Evolutionary conservation across 2,888 invertebrate genomes (phyloP).

Genomic region (Rhynchonema sp.): DNA sequence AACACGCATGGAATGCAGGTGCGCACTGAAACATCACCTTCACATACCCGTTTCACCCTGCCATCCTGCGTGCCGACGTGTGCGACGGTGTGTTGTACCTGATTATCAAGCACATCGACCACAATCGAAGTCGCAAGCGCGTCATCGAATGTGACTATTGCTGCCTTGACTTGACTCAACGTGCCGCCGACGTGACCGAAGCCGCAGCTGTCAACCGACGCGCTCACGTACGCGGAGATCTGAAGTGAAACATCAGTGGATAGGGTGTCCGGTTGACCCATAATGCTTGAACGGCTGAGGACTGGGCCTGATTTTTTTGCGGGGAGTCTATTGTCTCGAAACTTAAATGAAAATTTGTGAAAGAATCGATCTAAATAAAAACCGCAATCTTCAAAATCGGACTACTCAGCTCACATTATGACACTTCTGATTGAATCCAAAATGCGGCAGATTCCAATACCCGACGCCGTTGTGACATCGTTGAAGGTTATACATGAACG

Average conservation of each 20-base stretch:
- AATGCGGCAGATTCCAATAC: constrained; percentile 31
- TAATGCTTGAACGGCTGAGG: too few species aligned
- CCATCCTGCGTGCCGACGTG: constrained; percentile 27
- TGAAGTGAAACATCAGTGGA: background rate
- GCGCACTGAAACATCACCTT: too few species aligned
- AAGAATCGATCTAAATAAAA: too few species aligned
- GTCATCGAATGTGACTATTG: constrained; percentile 16
- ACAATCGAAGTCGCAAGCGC: constrained; percentile 19
- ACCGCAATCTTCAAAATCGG: too few species aligned
- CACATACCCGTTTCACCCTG: constrained; percentile 25
- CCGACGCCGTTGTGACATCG: constrained; percentile 31
- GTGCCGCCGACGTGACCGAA: constrained; percentile 24
- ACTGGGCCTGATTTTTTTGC: too few species aligned
- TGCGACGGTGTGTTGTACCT: constrained; percentile 26
- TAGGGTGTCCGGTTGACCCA: background rate
- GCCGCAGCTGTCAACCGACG: constrained; percentile 10
- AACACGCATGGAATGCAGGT: too few species aligned
- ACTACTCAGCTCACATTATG: constrained; percentile 19
- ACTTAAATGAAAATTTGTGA: too few species aligned
- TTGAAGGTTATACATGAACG: constrained; percentile 32
- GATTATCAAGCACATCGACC: constrained; percentile 10
- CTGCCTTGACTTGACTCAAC: constrained; percentile 14
- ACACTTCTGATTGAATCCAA: constrained; percentile 26
- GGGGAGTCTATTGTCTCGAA: too few species aligned
- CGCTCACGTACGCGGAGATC: background rate